Evolutionary conservation across 2,797 vertebrate species (phyloP).

Genomic region (Hemitrygon akajei): DNA sequence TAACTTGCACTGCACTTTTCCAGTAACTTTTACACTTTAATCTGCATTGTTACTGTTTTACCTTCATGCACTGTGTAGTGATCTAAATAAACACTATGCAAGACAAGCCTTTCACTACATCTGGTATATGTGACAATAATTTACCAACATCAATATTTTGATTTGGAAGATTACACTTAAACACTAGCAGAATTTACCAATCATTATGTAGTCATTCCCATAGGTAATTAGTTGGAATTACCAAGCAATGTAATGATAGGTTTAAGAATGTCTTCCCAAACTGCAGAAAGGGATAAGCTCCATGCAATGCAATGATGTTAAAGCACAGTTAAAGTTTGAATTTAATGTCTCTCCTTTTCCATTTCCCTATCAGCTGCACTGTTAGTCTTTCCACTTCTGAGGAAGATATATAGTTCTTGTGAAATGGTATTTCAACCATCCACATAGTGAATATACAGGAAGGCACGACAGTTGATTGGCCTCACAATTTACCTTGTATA

Average conservation of each 20-base stretch:
- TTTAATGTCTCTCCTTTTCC: not conserved
- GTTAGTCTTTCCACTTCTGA: not conserved
- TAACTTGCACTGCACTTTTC: too few species aligned
- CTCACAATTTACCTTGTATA: too few species aligned
- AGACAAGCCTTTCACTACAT: too few species aligned
- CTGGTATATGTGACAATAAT: too few species aligned
- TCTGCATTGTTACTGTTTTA: too few species aligned
- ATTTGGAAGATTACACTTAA: not conserved
- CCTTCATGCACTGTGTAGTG: too few species aligned
- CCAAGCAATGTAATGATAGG: too few species aligned
- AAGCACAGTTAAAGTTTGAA: not conserved
- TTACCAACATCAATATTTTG: too few species aligned
- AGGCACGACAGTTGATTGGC: not conserved
- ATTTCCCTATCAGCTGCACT: not conserved
- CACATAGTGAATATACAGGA: not conserved
- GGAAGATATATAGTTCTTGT: not conserved
- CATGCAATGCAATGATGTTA: not conserved
- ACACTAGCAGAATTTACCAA: not conserved
- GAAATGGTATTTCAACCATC: not conserved
- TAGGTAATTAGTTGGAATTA: not conserved
- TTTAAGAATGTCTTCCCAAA: not conserved
- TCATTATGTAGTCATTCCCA: not conserved
- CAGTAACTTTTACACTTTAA: too few species aligned
- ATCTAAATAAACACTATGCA: too few species aligned
- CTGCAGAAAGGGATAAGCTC: not conserved